Evolutionary conservation across 2,888 invertebrate genomes (phyloP).

Genomic region (Acrobasis consociella): DNA sequence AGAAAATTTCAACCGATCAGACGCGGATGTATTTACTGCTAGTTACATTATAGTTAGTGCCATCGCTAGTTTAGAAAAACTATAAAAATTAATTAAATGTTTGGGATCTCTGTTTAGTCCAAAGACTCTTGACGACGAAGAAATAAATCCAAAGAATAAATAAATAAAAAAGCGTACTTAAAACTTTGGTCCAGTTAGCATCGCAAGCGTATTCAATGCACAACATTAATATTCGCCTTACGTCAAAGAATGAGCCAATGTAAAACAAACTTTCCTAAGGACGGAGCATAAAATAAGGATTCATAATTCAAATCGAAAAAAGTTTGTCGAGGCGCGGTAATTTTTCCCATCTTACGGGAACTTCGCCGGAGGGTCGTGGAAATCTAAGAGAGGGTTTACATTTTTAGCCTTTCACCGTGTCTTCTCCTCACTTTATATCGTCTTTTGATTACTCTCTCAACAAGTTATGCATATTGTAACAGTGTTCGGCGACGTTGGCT

Average conservation of each 20-base stretch:
- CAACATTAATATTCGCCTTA: slow-evolving; percentile 63
- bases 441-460: slow-evolving; percentile 82
- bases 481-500: slow-evolving; percentile 64
- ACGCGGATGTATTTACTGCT: too few relatives aligned
- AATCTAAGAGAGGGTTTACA: slow-evolving; percentile 80
- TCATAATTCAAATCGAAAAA: slow-evolving; percentile 83
- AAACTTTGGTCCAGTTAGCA: slow-evolving; percentile 21
- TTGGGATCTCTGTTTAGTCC: too few relatives aligned
- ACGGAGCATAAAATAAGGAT: slow-evolving; percentile 79
- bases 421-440: slow-evolving; percentile 80
- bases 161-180: slow-evolving; percentile 26
- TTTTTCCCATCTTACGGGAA: slow-evolving; percentile 81
- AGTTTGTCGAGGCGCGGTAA: slow-evolving; percentile 75
- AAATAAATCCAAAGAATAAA: slow-evolving; percentile 9
- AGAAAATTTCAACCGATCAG: too few relatives aligned
- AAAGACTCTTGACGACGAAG: too few relatives aligned
- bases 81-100: too few relatives aligned
- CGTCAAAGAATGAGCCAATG: slow-evolving; percentile 68
- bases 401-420: slow-evolving; percentile 81
- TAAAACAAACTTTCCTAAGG: slow-evolving; percentile 73
- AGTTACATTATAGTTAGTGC: too few relatives aligned
- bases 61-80: too few relatives aligned
- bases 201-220: slow-evolving; percentile 46
- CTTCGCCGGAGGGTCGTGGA: slow-evolving; percentile 74
- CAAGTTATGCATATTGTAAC: slow-evolving; percentile 82